Evolutionary conservation across 2,797 vertebrate species (phyloP).

Genomic region (Pelobates cultripes): DNA sequence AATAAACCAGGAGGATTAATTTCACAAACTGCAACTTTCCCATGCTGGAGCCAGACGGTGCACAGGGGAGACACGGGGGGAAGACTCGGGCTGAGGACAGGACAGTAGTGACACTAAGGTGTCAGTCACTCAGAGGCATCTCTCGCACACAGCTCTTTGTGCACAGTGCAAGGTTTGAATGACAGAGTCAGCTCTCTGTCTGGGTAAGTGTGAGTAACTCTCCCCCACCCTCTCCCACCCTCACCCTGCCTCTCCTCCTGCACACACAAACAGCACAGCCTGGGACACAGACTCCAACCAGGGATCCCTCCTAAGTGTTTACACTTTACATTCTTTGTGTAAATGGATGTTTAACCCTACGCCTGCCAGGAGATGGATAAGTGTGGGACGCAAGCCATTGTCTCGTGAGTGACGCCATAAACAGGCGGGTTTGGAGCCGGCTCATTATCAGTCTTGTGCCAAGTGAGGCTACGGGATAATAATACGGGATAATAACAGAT

Average conservation of each 20-base stretch:
- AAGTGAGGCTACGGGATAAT: too few species aligned
- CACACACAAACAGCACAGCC: neutral
- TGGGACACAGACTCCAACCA: neutral
- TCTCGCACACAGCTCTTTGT: neutral
- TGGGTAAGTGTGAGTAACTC: conserved; percentile 7
- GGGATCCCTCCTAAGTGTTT: neutral
- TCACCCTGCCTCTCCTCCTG: neutral
- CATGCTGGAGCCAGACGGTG: neutral
- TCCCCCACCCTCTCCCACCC: neutral
- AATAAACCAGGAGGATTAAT: neutral
- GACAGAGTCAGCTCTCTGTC: conserved; percentile 7
- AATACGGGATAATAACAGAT: too few species aligned
- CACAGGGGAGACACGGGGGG: neutral
- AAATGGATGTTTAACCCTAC: neutral
- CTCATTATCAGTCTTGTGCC: too few species aligned
- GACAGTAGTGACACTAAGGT: neutral
- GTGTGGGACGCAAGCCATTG: neutral
- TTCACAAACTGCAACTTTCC: neutral
- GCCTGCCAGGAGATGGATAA: conserved; percentile 3
- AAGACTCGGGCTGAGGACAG: neutral
- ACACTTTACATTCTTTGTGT: neutral
- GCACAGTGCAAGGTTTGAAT: neutral
- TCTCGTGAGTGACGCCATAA: too few species aligned
- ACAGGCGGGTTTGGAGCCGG: too few species aligned
- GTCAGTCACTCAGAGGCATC: conserved; percentile 9